Evolutionary conservation across 2,888 invertebrate species (phyloP), one percentile per base, ranked within the genome.

Genomic region (Adela reaumurella): DNA sequence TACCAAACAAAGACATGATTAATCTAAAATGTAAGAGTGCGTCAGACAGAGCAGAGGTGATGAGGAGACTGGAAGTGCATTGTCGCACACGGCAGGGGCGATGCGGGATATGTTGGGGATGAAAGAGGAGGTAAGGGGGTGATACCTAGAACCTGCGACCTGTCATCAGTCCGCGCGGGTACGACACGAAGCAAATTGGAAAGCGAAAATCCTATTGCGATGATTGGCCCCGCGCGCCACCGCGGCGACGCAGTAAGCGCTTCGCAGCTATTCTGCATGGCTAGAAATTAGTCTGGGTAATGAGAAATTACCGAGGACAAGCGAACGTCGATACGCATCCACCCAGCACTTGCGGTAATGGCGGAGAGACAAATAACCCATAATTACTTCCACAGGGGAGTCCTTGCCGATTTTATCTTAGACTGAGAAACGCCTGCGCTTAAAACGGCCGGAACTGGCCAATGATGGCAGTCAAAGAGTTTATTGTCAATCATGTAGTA

Each of bases 151-250:
- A 14, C 11, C 35, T 35, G 35, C 35, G 35, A 35, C 14, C 35
- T 35, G 35, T 35, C 35, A 35, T 35, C 35, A 35, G 35, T 14
- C 6, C 35, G 11, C 8, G 35, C 8, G 35, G 35, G 11, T 3
- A 63, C 63, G 66, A 66, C 67, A 60, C 60, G 55, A 57, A 62
- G 59, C 65, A 74, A 74, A 74, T 74, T 74, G 73, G 69, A 72
- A 70, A 70, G 63, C 70, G 71, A 68, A 71, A 74, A 74, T 74
- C 74, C 72, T 68, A 72, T 72, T 69, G 64, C 67, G 62, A 67
- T 70, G 68, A 72, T 72, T 69, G 70, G 66, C 66, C 63, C 48
- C 28, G 28, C 19, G 24, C 44, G 42, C 20, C 17, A 14, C 8
- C 16, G 28, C 35, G 35, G 35, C 35, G 11, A 14, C n/a, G 11